These are phyloP conservation scores for Sinocyclocheilus rhinocerous DNA, from an alignment of 2,113 vertebrate species.

Conservation along the genomic window DNA sequence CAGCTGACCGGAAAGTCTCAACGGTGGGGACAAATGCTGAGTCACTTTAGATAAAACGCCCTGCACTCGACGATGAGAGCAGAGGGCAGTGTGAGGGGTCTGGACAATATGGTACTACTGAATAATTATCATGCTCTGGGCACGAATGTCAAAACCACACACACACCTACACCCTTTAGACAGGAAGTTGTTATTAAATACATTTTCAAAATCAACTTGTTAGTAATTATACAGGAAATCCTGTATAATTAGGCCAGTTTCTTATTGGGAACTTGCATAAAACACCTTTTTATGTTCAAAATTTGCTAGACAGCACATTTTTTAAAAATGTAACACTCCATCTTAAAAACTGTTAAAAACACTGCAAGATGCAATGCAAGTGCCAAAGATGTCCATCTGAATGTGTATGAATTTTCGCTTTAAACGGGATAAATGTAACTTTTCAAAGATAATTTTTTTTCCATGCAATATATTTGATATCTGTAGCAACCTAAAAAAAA, in stretches of 20 bases:
- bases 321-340: no score
- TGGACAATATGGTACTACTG: constrained; percentile 6
- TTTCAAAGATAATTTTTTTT: no score
- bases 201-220: not conserved
- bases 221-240: no score
- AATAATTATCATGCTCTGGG: constrained; percentile 27
- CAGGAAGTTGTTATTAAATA: not conserved
- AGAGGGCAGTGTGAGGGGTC: constrained; percentile 13
- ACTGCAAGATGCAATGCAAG: no score
- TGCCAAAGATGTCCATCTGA: no score
- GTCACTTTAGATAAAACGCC: not conserved
- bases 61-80: not conserved
- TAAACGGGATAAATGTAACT: not conserved
- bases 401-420: not conserved
- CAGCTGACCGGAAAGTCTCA: not conserved
- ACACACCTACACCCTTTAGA: not conserved
- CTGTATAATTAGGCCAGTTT: no score
- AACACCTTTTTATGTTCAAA: no score
- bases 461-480: no score
- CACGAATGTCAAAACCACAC: not conserved
- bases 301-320: no score
- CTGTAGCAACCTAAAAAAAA: no score
- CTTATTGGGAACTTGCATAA: not conserved
- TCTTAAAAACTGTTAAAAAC: no score
- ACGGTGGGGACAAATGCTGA: not conserved